These are phyloP conservation scores for Argyresthia goedartella DNA, from an alignment of 2,888 invertebrate genomes.

Conservation along the genomic window DNA sequence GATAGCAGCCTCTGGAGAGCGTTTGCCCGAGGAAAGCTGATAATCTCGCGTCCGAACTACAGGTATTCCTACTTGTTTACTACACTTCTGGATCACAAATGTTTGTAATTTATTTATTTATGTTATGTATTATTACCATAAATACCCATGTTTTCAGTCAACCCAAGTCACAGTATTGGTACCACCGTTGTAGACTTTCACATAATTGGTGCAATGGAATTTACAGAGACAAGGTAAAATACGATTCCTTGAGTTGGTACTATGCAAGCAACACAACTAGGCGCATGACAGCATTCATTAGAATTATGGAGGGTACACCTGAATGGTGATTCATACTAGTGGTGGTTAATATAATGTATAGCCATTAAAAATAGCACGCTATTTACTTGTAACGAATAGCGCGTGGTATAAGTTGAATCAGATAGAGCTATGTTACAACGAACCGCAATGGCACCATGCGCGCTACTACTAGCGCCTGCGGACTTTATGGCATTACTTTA, in stretches of 20 bases:
- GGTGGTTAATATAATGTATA: too few species aligned
- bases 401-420: too few species aligned
- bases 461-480: too few species aligned
- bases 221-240: slow-evolving; percentile 31
- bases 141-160: background rate
- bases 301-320: too few species aligned
- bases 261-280: background rate
- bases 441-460: too few species aligned
- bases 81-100: background rate
- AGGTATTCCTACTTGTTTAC: slow-evolving; percentile 16
- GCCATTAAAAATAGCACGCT: too few species aligned
- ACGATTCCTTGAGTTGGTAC: background rate
- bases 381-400: too few species aligned
- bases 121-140: too few species aligned
- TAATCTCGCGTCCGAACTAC: slow-evolving; percentile 20
- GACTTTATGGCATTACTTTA: too few species aligned
- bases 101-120: slow-evolving; percentile 1
- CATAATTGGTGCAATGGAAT: slow-evolving; percentile 49
- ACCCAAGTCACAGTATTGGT: slow-evolving; percentile 13
- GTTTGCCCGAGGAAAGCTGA: slow-evolving; percentile 20
- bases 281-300: too few species aligned
- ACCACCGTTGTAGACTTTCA: slow-evolving; percentile 40
- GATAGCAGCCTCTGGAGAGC: slow-evolving; percentile 43
- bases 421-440: too few species aligned
- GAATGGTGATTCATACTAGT: too few species aligned